A percentile compares a stretch with the other conserved stretches of the same genome.
phyloP scores from a whole-genome alignment of 92 coral and sea anemone genomes.

The Desmophyllum pertusum region DNA sequence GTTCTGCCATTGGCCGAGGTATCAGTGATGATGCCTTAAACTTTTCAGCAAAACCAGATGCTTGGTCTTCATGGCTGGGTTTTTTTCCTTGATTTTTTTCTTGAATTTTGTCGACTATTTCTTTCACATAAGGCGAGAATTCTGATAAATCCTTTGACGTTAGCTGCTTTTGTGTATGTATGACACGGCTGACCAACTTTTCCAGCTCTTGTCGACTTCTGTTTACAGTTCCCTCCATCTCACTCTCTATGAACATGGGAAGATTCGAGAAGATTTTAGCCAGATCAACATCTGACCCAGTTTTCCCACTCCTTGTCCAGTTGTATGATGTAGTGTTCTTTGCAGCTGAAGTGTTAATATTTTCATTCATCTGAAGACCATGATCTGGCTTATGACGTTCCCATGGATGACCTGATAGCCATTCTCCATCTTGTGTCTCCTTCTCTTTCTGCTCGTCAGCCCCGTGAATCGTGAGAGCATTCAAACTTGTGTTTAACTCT shows the following conservation, averaged over 20 bases:
- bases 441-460: background rate
- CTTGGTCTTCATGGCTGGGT: no score
- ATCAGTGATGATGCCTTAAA: background rate
- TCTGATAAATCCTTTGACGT: background rate
- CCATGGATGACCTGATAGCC: constrained; percentile 13
- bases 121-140: background rate
- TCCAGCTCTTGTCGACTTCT: background rate
- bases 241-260: background rate
- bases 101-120: background rate
- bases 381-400: background rate
- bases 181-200: background rate
- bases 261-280: background rate
- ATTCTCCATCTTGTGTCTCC: background rate
- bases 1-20: background rate
- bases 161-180: background rate
- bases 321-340: background rate
- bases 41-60: no score
- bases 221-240: background rate
- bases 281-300: background rate
- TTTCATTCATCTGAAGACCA: background rate
- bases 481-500: background rate
- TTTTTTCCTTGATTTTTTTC: no score
- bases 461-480: background rate
- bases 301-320: background rate
- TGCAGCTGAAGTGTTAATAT: background rate